Evolutionary conservation across 2,797 vertebrate species (phyloP).

Genomic region (Meda fulgida): DNA sequence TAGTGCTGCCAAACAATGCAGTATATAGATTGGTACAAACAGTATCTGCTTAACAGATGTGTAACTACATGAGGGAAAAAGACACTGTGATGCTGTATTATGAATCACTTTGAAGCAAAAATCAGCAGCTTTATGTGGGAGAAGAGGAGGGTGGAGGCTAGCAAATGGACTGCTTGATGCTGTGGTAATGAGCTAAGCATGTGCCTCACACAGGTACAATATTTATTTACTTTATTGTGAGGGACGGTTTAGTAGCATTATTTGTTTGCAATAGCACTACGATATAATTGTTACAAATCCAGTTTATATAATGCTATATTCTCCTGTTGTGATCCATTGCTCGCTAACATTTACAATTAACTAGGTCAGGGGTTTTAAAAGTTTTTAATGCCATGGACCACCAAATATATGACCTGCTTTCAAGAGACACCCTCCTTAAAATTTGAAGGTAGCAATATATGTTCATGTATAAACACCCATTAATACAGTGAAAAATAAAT

Average conservation of each 20-base stretch:
- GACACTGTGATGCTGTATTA: slow-evolving; percentile 68
- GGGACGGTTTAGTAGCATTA: slow-evolving; percentile 44
- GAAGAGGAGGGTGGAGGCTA: slow-evolving; percentile 55
- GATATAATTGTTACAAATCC: background rate
- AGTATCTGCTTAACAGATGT: slow-evolving; percentile 81
- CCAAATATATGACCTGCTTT: background rate
- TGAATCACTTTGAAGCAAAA: slow-evolving; percentile 76
- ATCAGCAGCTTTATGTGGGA: slow-evolving; percentile 64
- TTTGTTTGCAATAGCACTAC: slow-evolving; percentile 52
- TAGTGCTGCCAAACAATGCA: slow-evolving; percentile 79
- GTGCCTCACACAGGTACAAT: slow-evolving; percentile 58
- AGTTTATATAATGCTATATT: background rate
- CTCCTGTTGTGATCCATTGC: background rate
- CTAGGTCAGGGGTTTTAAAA: background rate
- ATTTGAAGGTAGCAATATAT: background rate
- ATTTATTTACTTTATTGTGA: slow-evolving; percentile 50
- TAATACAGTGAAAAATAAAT: background rate
- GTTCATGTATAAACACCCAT: background rate
- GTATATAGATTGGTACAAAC: slow-evolving; percentile 79
- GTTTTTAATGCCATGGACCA: background rate
- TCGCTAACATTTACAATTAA: background rate
- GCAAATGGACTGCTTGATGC: slow-evolving; percentile 68
- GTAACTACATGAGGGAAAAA: slow-evolving; percentile 69
- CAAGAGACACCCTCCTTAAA: background rate
- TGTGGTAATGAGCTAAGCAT: slow-evolving; percentile 67